These are phyloP conservation scores for Diadophis punctatus DNA, from an alignment of 2,113 vertebrate genomes.

Conservation along the genomic window DNA sequence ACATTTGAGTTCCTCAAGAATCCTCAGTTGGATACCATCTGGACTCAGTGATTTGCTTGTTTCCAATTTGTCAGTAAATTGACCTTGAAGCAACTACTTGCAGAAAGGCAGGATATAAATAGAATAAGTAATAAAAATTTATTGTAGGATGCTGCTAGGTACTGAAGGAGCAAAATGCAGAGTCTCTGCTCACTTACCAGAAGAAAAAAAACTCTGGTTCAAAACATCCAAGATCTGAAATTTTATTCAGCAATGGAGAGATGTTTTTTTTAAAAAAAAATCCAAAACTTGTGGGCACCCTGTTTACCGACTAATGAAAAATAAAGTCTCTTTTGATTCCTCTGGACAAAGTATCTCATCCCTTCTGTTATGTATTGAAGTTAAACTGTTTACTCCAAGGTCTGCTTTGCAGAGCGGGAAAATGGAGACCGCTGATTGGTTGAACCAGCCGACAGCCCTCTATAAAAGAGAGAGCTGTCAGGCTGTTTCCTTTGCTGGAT, in stretches of 20 bases:
- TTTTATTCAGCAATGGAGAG: background rate
- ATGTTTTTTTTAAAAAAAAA: background rate
- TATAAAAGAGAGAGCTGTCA: too few relatives aligned
- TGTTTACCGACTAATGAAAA: background rate
- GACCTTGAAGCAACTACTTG: background rate
- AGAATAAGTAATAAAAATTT: background rate
- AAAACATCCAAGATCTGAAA: background rate
- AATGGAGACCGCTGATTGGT: too few relatives aligned
- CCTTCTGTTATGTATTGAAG: too few relatives aligned
- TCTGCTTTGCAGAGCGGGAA: too few relatives aligned
- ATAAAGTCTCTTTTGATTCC: background rate
- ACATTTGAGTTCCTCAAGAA: background rate
- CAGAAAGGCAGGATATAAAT: background rate
- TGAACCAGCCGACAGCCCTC: too few relatives aligned
- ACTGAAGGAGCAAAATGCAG: background rate
- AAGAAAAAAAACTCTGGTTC: background rate
- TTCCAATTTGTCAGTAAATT: background rate
- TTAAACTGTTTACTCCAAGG: too few relatives aligned
- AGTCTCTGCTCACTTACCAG: background rate
- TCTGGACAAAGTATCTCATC: background rate
- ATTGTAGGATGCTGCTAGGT: background rate
- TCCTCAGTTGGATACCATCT: background rate
- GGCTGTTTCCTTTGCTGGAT: too few relatives aligned
- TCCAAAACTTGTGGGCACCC: background rate
- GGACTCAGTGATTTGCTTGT: background rate